Base-by-base conservation (phyloP, 2,797 vertebrate species). In the Platalea minor region DNA sequence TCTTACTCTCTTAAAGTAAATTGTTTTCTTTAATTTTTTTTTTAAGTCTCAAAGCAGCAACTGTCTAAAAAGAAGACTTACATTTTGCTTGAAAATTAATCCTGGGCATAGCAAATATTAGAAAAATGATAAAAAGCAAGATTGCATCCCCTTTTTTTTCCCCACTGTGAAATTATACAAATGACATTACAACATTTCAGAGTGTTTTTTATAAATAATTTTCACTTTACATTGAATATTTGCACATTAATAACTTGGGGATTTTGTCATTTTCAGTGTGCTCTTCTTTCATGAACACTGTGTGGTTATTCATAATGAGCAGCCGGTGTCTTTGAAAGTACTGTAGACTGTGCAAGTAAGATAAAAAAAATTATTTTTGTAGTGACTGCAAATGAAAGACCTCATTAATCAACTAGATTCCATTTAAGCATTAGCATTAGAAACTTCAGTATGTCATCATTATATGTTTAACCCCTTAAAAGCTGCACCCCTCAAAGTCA, bases 291-390 rank as follows among this genome's bases (percentile, higher is more conserved):
- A 93, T 88, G 96, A 96, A 77, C 95, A 79, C 86, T 90, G 61
- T 97, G 92, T 97, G 97, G 97, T 98, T 98, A 98, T 95, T 97
- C 97, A 96, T 98, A 98, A 98, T 95, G 97, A 98, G 97, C 95
- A 92, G 64, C 74, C 20, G 2, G 65, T 87, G 95, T 75, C 97
- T 98, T 98, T 98, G 96, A 98, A 98, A 97, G 89, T 90, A 86
- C 78, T 63, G 91, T 90, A 97, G 91, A 97, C 65, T 93, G 35
- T 92, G 79, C 53, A 64, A 97, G 84, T 72, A 95, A 97, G 97
- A 98, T 93, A 75, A 96, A 97, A 97, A 96, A 64, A 95, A 73
- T 28, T 90, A 85, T 92, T 96, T 97, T 97, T 68, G 88, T 95
- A 95, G 84, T 90, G 93, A 97, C 95, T 96, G 87, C 80, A 97